Evolutionary conservation across 2,113 vertebrate species (phyloP).

Genomic region (Atrichornis clamosus): DNA sequence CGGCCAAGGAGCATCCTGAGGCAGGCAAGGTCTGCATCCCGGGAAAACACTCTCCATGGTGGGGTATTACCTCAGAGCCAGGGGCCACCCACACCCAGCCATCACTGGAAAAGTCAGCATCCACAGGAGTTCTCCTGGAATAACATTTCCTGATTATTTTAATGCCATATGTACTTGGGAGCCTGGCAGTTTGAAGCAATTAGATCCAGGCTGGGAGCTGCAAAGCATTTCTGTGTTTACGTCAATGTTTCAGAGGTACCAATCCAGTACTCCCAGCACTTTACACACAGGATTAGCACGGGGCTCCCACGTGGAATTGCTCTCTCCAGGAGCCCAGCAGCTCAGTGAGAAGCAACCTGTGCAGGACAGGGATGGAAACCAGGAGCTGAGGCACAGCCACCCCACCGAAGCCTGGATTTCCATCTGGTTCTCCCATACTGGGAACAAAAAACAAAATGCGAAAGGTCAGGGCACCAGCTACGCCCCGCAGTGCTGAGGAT

Average conservation of each 20-base stretch:
- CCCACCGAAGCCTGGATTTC: not conserved
- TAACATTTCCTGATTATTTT: not conserved
- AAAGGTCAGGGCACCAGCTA: not conserved
- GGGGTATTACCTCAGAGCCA: not conserved
- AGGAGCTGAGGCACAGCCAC: not conserved
- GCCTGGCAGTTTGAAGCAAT: not conserved
- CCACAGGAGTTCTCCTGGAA: not conserved
- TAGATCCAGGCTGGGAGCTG: not conserved
- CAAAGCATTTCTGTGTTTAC: not conserved
- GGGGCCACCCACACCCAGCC: not conserved
- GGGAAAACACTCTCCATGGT: not conserved
- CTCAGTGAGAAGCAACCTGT: rapidly evolving
- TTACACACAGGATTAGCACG: not conserved
- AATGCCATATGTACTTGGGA: not conserved
- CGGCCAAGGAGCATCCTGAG: rapidly evolving
- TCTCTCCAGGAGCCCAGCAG: not conserved
- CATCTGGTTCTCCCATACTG: not conserved
- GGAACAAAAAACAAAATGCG: not conserved
- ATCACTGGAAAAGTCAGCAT: not conserved
- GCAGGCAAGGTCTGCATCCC: not conserved
- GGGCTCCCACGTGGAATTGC: not conserved
- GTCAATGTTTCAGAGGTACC: not conserved
- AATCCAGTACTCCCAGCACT: not conserved
- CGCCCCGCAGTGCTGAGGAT: not conserved
- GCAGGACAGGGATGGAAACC: not conserved